These are phyloP conservation scores for Morelia viridis DNA, from an alignment of 2,797 vertebrate genomes.

Conservation along the genomic window DNA sequence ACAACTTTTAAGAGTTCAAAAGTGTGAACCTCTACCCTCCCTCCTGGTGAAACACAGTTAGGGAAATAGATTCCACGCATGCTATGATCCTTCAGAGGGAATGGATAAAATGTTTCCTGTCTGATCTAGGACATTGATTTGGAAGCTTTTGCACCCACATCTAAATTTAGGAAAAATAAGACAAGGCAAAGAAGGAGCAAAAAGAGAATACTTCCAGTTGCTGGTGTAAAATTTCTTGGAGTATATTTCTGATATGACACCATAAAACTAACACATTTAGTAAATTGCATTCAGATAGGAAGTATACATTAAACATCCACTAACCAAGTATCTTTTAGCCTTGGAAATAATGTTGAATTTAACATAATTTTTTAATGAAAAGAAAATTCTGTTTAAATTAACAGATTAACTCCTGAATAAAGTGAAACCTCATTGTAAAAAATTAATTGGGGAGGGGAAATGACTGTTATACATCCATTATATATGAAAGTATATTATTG, in stretches of 20 bases:
- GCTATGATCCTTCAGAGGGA: conserved; percentile 16
- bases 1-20: conserved; percentile 12
- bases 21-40: not conserved
- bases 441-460: not conserved
- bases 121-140: conserved; percentile 12
- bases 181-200: not conserved
- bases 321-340: not conserved
- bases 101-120: conserved; percentile 16
- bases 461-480: not conserved
- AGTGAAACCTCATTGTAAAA: not conserved
- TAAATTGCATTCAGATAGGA: not conserved
- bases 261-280: not conserved
- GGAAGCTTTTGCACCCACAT: conserved; percentile 1
- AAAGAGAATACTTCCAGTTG: not conserved
- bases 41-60: conserved; percentile 9
- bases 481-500: not conserved
- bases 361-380: not conserved
- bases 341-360: not conserved
- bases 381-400: not conserved
- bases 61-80: conserved; percentile 5
- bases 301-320: not conserved
- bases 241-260: not conserved
- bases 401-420: not conserved
- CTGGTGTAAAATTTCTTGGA: not conserved
- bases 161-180: conserved; percentile 7